A percentile compares a stretch with the other conserved stretches of the same genome.
Conservation (phyloP, 2,888 invertebrate species). For the Parnassius smintheus region DNA sequence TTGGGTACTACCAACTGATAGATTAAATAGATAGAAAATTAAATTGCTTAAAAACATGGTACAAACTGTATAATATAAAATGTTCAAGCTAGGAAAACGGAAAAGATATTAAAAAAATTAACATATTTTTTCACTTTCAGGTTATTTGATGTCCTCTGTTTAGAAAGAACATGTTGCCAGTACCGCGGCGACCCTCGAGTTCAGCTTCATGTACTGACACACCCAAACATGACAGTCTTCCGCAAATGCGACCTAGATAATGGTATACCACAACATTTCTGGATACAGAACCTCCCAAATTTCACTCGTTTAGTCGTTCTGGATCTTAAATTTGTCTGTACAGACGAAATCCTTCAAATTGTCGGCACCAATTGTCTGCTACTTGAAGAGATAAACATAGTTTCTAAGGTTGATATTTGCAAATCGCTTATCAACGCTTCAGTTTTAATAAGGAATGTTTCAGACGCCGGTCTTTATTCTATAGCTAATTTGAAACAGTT, state of each 20-base stretch:
- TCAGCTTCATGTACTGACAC: conserved; percentile 67
- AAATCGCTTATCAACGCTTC: conserved; percentile 75
- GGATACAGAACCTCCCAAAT: conserved; percentile 61
- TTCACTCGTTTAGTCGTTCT: conserved; percentile 64
- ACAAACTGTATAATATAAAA: too few relatives aligned
- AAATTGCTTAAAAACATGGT: too few relatives aligned
- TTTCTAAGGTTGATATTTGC: conserved; percentile 71
- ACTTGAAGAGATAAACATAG: conserved; percentile 73
- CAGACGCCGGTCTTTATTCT: conserved; percentile 64
- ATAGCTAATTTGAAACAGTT: conserved; percentile 64
- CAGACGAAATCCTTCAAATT: conserved; percentile 73
- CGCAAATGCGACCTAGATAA: conserved; percentile 73
- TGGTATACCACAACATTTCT: conserved; percentile 65
- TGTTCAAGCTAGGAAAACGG: too few relatives aligned
- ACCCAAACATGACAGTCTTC: conserved; percentile 70
- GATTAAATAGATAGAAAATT: too few relatives aligned
- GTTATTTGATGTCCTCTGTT: conserved; percentile 78
- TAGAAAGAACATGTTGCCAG: conserved; percentile 65
- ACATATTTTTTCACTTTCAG: conserved; percentile 53
- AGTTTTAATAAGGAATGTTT: conserved; percentile 70
- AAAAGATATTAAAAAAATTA: background rate
- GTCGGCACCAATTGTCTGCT: conserved; percentile 60
- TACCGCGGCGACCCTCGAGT: conserved; percentile 69
- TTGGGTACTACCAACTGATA: too few relatives aligned
- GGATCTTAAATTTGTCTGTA: conserved; percentile 75